These are phyloP conservation scores for Pseudopipra pipra DNA, from an alignment of 2,113 vertebrate species.

Conservation along the genomic window DNA sequence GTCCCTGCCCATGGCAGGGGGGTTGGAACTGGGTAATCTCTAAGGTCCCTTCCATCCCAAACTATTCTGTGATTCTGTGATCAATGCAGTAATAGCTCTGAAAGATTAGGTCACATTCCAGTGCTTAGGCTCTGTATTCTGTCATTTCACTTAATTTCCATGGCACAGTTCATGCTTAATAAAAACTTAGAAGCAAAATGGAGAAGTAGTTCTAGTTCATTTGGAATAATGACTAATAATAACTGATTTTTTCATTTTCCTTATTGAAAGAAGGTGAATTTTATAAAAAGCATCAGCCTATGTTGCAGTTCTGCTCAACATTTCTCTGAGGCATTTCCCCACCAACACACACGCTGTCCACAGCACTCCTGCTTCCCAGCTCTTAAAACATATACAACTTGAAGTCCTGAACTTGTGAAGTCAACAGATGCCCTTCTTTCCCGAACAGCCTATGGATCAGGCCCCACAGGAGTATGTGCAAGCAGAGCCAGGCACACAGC, in stretches of 20 bases:
- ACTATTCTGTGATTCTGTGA: background rate
- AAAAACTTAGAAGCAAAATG: background rate
- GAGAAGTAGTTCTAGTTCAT: background rate
- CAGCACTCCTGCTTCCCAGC: background rate
- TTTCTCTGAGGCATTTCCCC: background rate
- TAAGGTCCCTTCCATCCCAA: background rate
- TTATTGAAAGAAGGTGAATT: background rate
- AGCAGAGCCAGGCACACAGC: background rate
- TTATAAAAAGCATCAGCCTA: background rate
- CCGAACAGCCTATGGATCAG: background rate
- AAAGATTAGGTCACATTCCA: background rate
- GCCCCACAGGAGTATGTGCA: background rate
- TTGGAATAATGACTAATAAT: background rate
- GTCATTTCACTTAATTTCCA: background rate
- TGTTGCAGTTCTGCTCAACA: rapidly evolving
- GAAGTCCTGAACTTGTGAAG: background rate
- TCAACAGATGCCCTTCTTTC: background rate
- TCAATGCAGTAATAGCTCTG: background rate
- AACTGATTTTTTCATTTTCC: background rate
- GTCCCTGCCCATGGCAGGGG: background rate
- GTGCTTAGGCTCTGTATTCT: background rate
- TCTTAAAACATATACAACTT: background rate
- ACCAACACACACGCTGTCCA: rapidly evolving
- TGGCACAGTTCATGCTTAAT: background rate
- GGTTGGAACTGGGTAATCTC: background rate